Conservation (phyloP, 2,888 invertebrate species). For the Lithophane semibrunnea region DNA sequence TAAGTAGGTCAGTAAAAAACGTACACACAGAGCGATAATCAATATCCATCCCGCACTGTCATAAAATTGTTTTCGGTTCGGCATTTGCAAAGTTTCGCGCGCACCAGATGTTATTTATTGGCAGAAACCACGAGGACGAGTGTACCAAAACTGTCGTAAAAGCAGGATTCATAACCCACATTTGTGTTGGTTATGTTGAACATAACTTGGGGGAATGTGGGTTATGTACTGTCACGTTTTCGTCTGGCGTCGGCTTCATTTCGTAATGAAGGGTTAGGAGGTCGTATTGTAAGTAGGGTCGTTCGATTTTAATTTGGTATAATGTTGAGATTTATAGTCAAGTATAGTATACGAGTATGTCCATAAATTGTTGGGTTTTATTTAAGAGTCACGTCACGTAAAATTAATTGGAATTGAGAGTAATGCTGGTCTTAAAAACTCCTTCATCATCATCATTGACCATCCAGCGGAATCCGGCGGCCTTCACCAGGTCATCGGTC, state of each 20-base stretch:
- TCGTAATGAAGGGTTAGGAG: constrained; percentile 53
- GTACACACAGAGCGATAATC: constrained; percentile 48
- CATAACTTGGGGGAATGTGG: constrained; percentile 59
- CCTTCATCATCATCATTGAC: too few species aligned
- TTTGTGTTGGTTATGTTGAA: constrained; percentile 61
- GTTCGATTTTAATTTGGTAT: constrained; percentile 35
- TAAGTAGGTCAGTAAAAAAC: constrained; percentile 53
- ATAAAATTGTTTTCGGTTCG: constrained; percentile 64
- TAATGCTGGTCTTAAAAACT: background rate
- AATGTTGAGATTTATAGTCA: background rate
- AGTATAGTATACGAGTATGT: background rate
- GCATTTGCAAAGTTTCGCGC: constrained; percentile 64
- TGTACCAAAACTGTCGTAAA: constrained; percentile 71
- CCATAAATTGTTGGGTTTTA: background rate
- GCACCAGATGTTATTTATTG: constrained; percentile 73
- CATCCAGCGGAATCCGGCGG: too few species aligned
- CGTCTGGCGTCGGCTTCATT: constrained; percentile 53
- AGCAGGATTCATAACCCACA: constrained; percentile 69
- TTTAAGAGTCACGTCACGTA: background rate
- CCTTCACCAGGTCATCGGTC: too few species aligned
- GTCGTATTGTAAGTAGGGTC: constrained; percentile 25
- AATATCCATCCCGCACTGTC: constrained; percentile 46
- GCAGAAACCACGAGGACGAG: constrained; percentile 63
- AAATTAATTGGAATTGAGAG: background rate
- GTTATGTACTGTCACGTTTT: constrained; percentile 69